These are phyloP conservation scores for Dimorphilus gyrociliatus DNA, from an alignment of 2,888 invertebrate genomes.

Conservation along the genomic window DNA sequence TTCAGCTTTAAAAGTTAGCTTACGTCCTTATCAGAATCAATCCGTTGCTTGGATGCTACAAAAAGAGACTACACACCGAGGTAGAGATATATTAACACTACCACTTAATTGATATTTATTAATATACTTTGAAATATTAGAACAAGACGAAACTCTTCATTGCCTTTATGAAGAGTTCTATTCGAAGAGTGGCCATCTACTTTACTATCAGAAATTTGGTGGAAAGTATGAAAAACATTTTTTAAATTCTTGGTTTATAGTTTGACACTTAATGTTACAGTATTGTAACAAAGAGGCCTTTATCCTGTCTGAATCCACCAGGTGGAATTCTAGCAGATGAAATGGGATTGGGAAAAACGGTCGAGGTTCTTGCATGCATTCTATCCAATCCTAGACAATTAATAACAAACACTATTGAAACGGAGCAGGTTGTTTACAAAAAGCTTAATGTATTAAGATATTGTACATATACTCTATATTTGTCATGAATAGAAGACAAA, in stretches of 20 bases:
- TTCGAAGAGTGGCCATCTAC: conserved; percentile 19
- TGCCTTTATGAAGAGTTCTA: conserved; percentile 25
- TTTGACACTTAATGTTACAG: conserved; percentile 11
- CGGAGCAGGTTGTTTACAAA: too few species aligned
- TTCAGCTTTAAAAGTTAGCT: conserved; percentile 40
- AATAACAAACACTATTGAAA: too few species aligned
- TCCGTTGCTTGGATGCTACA: conserved; percentile 54
- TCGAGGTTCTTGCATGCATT: conserved; percentile 53
- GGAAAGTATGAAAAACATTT: conserved; percentile 40
- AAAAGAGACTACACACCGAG: conserved; percentile 41
- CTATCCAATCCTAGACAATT: conserved; percentile 41
- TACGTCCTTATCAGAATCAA: conserved; percentile 49
- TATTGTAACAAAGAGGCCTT: conserved; percentile 34
- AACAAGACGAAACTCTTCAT: too few species aligned
- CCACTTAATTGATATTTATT: too few species aligned
- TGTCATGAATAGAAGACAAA: not conserved
- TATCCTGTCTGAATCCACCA: conserved; percentile 30
- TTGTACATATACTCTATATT: not conserved
- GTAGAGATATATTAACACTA: too few species aligned
- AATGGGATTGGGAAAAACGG: conserved; percentile 66
- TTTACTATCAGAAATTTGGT: conserved; percentile 40
- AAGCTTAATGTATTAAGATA: not conserved
- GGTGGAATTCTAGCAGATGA: conserved; percentile 63
- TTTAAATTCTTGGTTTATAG: too few species aligned
- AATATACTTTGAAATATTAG: not conserved